Conservation (phyloP, 2,113 vertebrate species). For the Peromyscus californicus region DNA sequence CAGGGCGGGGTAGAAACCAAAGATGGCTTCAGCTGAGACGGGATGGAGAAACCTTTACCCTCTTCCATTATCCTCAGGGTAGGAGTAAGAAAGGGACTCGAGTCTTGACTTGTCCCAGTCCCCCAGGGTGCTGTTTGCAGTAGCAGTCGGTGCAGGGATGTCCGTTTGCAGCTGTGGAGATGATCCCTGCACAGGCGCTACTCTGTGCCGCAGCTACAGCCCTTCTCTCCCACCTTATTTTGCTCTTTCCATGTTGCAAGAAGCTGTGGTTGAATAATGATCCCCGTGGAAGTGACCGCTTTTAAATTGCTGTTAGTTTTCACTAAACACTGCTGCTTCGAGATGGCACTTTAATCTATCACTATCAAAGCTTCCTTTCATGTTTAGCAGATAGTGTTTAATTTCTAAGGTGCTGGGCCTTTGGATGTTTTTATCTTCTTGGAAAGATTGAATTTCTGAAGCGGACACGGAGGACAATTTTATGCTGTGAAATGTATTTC, state of each 20-base stretch:
- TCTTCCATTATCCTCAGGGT: not conserved
- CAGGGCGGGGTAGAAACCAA: not conserved
- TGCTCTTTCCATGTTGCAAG: not conserved
- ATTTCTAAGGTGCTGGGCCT: conserved; percentile 44
- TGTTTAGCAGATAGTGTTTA: conserved; percentile 8
- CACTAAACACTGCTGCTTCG: conserved; percentile 49
- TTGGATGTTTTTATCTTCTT: conserved; percentile 32
- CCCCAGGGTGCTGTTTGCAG: not conserved
- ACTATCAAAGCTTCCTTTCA: not conserved
- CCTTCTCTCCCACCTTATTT: not conserved
- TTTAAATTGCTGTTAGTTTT: conserved; percentile 49
- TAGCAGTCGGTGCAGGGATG: too few species aligned
- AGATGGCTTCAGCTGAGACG: not conserved
- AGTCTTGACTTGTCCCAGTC: not conserved
- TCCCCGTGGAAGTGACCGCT: conserved; percentile 16
- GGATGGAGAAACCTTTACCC: not conserved
- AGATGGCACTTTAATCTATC: conserved; percentile 8
- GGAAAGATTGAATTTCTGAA: conserved; percentile 31
- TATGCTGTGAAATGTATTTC: conserved; percentile 42
- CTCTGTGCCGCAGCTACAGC: not conserved
- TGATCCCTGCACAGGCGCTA: accelerated
- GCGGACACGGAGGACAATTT: conserved; percentile 9
- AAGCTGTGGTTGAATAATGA: conserved; percentile 22
- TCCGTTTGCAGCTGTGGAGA: not conserved
- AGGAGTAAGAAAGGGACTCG: not conserved